Conservation (phyloP, 2,113 vertebrate species). For the Syngnathus scovelli region DNA sequence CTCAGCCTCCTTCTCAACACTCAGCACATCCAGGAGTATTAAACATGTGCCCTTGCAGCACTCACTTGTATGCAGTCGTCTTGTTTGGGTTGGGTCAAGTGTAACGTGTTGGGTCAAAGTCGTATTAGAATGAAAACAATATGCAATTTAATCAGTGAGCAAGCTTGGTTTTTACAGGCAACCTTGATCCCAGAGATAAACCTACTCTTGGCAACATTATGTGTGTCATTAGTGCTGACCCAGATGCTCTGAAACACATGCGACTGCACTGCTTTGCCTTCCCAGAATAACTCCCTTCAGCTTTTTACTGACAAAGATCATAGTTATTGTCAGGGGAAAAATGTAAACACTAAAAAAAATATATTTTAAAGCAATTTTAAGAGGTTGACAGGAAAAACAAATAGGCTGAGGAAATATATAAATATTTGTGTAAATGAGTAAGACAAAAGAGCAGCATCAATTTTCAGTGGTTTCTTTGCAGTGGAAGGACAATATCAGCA, state of each 20-base stretch:
- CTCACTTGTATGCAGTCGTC: not conserved
- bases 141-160: not conserved
- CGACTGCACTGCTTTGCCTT: constrained; percentile 35
- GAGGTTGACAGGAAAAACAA: not conserved
- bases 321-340: not conserved
- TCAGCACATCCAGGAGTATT: constrained; percentile 60
- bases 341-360: too few relatives aligned
- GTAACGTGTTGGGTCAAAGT: not conserved
- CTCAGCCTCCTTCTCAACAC: constrained; percentile 28
- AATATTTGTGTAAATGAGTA: not conserved
- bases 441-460: not conserved
- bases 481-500: not conserved
- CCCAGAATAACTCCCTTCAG: constrained; percentile 30
- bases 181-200: constrained; percentile 38
- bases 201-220: constrained; percentile 36
- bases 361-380: not conserved
- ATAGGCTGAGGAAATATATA: not conserved
- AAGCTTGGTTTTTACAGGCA: constrained; percentile 24
- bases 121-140: not conserved
- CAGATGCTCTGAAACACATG: constrained; percentile 61
- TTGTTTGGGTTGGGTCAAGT: constrained; percentile 2
- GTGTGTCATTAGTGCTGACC: constrained; percentile 66
- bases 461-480: not conserved
- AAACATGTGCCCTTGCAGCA: constrained; percentile 40
- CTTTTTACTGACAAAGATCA: constrained; percentile 13